Evolutionary conservation across 2,113 vertebrate genomes (phyloP).

Genomic region (Heterochromis multidens): DNA sequence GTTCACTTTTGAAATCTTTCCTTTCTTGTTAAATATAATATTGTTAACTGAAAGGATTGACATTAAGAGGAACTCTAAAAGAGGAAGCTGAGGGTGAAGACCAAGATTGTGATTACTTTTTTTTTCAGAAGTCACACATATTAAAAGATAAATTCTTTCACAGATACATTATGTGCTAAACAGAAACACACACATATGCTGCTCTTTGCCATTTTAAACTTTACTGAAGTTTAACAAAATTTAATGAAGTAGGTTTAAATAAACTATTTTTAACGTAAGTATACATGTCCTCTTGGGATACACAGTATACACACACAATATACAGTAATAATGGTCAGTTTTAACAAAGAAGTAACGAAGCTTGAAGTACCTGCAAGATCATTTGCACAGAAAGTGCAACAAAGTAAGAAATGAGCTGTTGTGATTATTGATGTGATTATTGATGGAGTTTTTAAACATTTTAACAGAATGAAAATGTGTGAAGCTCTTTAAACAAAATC

Average conservation of each 20-base stretch:
- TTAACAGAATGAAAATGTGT: background rate
- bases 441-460: no score
- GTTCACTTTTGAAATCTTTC: background rate
- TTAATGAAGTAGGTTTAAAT: background rate
- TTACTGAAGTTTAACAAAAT: background rate
- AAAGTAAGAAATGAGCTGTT: background rate
- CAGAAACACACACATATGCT: background rate
- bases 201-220: background rate
- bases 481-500: background rate
- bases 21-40: background rate
- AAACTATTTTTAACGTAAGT: no score
- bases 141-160: background rate
- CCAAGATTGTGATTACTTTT: background rate
- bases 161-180: background rate
- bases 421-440: no score
- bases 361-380: background rate
- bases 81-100: constrained; percentile 23
- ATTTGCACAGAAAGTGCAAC: background rate
- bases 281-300: background rate
- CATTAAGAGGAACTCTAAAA: constrained; percentile 23
- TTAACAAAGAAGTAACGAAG: background rate
- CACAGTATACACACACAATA: background rate
- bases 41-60: background rate
- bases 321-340: background rate
- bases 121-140: background rate